phyloP scores from a whole-genome alignment of 2,113 vertebrate genomes.

The Chrysochloris asiatica region DNA sequence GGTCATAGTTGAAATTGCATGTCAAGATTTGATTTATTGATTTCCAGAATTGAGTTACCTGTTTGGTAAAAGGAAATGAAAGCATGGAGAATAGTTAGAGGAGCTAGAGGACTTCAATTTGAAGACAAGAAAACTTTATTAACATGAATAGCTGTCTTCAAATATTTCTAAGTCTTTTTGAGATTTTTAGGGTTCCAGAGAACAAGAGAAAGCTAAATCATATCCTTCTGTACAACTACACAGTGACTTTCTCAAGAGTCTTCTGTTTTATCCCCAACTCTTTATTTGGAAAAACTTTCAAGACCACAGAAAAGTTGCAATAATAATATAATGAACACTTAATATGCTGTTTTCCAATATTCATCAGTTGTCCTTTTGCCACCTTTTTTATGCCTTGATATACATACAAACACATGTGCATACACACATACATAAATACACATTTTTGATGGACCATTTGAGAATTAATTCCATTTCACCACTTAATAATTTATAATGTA shows the following conservation, averaged over 20 bases:
- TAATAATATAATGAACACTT: background rate
- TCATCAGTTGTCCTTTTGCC: background rate
- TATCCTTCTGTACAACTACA: background rate
- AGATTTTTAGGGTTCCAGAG: background rate
- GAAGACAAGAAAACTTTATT: background rate
- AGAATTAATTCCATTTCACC: background rate
- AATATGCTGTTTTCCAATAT: background rate
- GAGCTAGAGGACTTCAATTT: background rate
- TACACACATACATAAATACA: background rate
- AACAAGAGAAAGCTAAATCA: background rate
- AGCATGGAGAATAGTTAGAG: background rate
- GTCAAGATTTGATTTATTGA: slow-evolving; percentile 19
- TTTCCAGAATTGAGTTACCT: background rate
- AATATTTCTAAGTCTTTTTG: background rate
- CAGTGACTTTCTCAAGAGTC: background rate
- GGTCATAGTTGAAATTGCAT: background rate
- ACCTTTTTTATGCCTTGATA: background rate
- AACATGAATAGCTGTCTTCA: background rate
- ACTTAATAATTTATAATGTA: background rate
- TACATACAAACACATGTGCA: background rate
- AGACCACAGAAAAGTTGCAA: background rate
- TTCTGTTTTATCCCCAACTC: background rate
- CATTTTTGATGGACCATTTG: background rate
- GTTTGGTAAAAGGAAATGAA: background rate
- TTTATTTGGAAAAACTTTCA: slow-evolving; percentile 8